Conservation (phyloP, 2,113 vertebrate species). For the Callaeas wilsoni region DNA sequence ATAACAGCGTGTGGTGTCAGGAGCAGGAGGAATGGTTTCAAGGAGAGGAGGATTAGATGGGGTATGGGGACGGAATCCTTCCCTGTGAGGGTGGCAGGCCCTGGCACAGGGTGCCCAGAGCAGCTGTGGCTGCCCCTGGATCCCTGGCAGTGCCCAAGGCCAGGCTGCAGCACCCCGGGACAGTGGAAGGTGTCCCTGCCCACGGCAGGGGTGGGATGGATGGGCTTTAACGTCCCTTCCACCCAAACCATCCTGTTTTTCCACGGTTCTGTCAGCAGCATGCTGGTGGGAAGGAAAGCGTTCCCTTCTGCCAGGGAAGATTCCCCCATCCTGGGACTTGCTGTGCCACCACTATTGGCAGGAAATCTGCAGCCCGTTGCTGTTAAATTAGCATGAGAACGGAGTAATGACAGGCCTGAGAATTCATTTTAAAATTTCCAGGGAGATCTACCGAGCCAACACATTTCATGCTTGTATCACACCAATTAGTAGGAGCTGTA, state of each 20-base stretch:
- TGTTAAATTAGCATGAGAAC: background rate
- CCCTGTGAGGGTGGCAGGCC: accelerated
- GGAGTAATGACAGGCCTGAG: background rate
- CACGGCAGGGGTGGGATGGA: background rate
- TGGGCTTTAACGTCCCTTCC: background rate
- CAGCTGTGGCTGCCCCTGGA: background rate
- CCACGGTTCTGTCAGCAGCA: background rate
- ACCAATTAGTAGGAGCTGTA: background rate
- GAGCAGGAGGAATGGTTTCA: background rate
- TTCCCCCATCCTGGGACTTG: background rate
- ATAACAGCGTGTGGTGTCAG: too few relatives aligned
- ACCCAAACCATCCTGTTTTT: background rate
- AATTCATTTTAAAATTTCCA: background rate
- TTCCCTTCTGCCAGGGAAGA: background rate
- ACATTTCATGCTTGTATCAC: background rate
- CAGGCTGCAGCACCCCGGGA: background rate
- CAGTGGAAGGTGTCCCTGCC: background rate
- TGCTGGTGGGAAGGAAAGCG: background rate
- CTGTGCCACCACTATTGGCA: background rate
- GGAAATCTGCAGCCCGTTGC: background rate
- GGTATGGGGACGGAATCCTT: background rate
- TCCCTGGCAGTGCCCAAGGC: background rate
- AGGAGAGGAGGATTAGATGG: accelerated
- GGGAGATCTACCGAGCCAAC: background rate
- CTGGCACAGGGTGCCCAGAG: background rate